These are phyloP conservation scores for Cliona cf. orientalis DNA, from an alignment of 37 sponge, comb jelly and placozoan species.

Conservation along the genomic window DNA sequence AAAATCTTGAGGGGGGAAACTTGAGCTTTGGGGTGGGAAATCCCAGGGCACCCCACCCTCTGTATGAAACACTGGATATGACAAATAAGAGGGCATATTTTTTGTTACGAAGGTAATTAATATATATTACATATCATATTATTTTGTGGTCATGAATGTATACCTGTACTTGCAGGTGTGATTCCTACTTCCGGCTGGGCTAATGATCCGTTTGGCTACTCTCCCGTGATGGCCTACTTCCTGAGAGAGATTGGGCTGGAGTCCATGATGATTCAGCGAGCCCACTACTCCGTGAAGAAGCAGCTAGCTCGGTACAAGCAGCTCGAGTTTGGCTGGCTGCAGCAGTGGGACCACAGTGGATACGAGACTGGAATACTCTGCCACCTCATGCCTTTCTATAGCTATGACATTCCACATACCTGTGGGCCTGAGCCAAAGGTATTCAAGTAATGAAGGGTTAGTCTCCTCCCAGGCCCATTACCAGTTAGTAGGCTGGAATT, in stretches of 20 bases:
- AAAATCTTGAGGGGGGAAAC: no score
- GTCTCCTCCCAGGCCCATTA: neutral
- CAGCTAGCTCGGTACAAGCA: slow-evolving; percentile 66
- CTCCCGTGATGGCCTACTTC: slow-evolving; percentile 95
- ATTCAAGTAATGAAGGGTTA: no score
- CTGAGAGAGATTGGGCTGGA: slow-evolving; percentile 66
- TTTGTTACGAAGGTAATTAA: no score
- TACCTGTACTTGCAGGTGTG: slow-evolving; percentile 34
- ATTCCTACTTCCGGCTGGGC: slow-evolving; percentile 86
- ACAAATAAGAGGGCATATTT: no score
- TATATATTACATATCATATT: neutral
- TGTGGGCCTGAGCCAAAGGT: slow-evolving; percentile 97
- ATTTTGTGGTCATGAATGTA: neutral
- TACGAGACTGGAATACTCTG: slow-evolving; percentile 76
- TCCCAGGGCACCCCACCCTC: no score
- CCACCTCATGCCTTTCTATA: slow-evolving; percentile 95
- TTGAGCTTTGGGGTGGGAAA: no score
- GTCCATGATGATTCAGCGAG: slow-evolving; percentile 89
- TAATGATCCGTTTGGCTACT: slow-evolving; percentile 94
- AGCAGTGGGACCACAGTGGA: slow-evolving; percentile 79
- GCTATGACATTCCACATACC: slow-evolving; percentile 93
- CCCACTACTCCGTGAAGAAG: slow-evolving; percentile 93
- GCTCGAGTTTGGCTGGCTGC: slow-evolving; percentile 94
- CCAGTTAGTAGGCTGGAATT: neutral
- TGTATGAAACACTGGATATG: no score